Evolutionary conservation across 2,113 vertebrate species (phyloP).

Genomic region (Gobiocypris rarus): DNA sequence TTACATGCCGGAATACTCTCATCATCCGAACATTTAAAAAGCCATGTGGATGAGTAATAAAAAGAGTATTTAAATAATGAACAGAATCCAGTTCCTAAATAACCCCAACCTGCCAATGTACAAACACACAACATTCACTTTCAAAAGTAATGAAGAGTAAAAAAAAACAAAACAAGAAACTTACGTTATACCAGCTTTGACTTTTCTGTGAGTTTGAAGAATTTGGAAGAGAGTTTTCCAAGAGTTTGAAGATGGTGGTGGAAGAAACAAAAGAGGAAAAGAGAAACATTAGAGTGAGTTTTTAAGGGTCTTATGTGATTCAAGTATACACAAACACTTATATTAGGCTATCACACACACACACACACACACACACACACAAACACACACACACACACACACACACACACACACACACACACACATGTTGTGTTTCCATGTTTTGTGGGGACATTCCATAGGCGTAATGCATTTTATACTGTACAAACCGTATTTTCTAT

Average conservation of each 20-base stretch:
- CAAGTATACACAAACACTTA: background rate
- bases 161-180: background rate
- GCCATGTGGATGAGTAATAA: background rate
- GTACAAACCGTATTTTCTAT: too few species aligned
- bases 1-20: too few species aligned
- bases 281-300: slow-evolving; percentile 10
- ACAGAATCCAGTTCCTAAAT: background rate
- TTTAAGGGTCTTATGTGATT: background rate
- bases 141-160: background rate
- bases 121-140: background rate
- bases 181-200: slow-evolving; percentile 62
- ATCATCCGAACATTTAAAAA: too few species aligned
- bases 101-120: background rate
- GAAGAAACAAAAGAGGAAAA: slow-evolving; percentile 18
- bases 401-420: too few species aligned
- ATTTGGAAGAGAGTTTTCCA: background rate
- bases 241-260: background rate
- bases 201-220: slow-evolving; percentile 49
- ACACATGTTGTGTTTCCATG: too few species aligned
- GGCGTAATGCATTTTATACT: too few species aligned
- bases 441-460: too few species aligned
- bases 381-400: too few species aligned
- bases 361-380: too few species aligned
- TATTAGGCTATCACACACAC: too few species aligned
- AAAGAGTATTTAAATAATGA: background rate